Evolutionary conservation across 2,888 invertebrate genomes (phyloP).

Genomic region (Cosmorhoe ocellata): DNA sequence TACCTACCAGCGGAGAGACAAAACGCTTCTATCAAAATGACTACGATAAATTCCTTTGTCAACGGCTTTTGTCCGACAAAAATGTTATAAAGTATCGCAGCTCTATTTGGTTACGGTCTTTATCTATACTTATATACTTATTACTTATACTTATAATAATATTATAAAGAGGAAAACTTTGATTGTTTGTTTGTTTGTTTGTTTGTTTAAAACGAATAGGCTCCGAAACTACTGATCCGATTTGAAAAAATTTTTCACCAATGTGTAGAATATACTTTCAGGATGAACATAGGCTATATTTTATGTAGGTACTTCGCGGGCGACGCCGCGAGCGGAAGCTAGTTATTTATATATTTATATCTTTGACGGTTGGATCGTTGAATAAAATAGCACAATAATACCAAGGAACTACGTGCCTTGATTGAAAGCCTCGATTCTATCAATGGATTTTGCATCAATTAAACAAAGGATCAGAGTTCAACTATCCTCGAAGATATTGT

Average conservation of each 20-base stretch:
- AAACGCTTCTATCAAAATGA: constrained; percentile 48
- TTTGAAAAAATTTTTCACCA: too few species aligned
- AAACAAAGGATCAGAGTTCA: constrained; percentile 2
- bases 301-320: too few species aligned
- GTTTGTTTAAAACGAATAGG: too few species aligned
- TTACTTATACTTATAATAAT: too few species aligned
- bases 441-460: constrained; percentile 17
- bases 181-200: too few species aligned
- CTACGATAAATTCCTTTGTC: constrained; percentile 49
- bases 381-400: constrained; percentile 23
- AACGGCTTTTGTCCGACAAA: constrained; percentile 44
- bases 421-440: constrained; percentile 23
- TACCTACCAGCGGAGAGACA: constrained; percentile 39
- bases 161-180: too few species aligned
- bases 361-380: constrained; percentile 23
- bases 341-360: too few species aligned
- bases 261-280: too few species aligned
- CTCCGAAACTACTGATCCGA: too few species aligned
- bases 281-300: too few species aligned
- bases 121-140: too few species aligned
- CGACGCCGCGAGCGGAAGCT: too few species aligned
- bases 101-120: constrained; percentile 33
- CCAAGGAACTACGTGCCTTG: constrained; percentile 13
- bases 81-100: constrained; percentile 43
- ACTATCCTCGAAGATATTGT: constrained; percentile 17